A percentile compares a stretch with the other conserved stretches of the same genome.
These are phyloP conservation scores for Malurus cyaneus DNA, from an alignment of 2,113 vertebrate species.

Conservation along the genomic window DNA sequence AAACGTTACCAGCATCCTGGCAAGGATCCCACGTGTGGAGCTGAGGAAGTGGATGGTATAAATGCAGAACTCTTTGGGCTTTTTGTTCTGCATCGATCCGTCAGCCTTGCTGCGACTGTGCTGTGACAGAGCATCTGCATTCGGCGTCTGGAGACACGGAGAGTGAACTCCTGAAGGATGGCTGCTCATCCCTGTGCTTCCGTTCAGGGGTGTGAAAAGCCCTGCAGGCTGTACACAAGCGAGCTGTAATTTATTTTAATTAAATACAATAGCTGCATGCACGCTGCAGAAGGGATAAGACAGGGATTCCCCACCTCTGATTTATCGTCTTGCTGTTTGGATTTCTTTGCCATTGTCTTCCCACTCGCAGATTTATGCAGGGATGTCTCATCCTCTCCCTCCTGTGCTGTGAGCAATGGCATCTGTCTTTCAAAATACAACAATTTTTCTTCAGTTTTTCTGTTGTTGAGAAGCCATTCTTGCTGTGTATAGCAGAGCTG, in stretches of 20 bases:
- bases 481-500: background rate
- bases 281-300: background rate
- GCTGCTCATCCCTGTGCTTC: background rate
- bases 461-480: background rate
- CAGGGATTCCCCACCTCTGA: background rate
- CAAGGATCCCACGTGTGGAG: background rate
- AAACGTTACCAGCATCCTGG: background rate
- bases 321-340: background rate
- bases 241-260: background rate
- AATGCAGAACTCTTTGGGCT: background rate
- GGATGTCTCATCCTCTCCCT: background rate
- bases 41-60: background rate
- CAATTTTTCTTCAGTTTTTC: background rate
- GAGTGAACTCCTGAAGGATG: background rate
- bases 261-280: background rate
- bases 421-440: background rate
- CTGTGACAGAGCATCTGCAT: background rate
- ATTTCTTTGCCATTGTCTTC: background rate
- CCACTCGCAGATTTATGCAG: background rate
- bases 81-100: background rate
- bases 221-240: background rate
- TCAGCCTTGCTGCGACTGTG: background rate
- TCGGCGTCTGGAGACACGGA: fast-evolving
- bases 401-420: background rate
- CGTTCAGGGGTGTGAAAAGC: background rate